Evolutionary conservation across 2,797 vertebrate species (phyloP), one percentile per base, ranked within the genome.

Genomic region (Schizopygopsis pylzovi): DNA sequence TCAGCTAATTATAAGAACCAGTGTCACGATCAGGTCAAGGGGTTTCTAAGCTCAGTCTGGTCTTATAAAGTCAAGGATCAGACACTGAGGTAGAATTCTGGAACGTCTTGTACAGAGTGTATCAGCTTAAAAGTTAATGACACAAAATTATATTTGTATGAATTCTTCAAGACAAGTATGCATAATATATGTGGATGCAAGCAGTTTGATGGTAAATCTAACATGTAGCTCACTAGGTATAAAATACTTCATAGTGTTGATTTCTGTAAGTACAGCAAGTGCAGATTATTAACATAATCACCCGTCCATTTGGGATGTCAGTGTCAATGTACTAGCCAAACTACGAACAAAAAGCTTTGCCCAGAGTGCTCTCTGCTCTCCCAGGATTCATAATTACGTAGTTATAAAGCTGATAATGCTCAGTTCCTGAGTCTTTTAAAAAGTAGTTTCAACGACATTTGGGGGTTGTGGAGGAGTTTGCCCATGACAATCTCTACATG

Each of bases 351-450:
- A 79, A 79, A 45, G 22, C 56, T 79, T 79, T 63, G 13, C 39
- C 25, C 54, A 28, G 56, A 45, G 39, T 63, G 49, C n/a, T 63
- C 16, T 45, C 59, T 65, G 56, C 77, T 79, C 56, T 45, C 59
- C 2, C 16, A 41, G 41, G 77, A 63, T 79, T 61, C n/a, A 28
- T n/a, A 59, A n/a, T 43, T 78, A 41, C 22, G 1, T 47, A 47
- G n/a, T 28, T 20, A 79, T 45, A 39, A 65, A 65, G 41, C 78
- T 79, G 59, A 28, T 61, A 79, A 82, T n/a, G 49, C 47, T 13
- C 28, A 54, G 28, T 33, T 41, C 4, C 11, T 15, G 18, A 65
- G 54, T 83, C 71, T 75, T 75, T 83, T 75, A 52, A 75, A 65
- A 45, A 76, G 6, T 2, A 83, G 20, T 67, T 76, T 49, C 28